Conservation (phyloP, 2,113 vertebrate species). For the Ophthalmolycus amberensis region DNA sequence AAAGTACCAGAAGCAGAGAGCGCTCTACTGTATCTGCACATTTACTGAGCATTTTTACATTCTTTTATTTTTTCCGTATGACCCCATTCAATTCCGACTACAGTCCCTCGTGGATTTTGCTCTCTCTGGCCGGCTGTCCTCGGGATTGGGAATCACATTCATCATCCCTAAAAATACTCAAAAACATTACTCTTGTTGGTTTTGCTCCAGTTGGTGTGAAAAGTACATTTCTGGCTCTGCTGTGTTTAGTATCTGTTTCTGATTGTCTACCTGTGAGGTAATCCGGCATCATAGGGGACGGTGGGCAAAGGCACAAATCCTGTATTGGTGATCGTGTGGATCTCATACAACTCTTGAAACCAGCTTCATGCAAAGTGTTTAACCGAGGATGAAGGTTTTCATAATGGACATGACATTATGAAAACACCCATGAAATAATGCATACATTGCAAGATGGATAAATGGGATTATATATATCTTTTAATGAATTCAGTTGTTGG, state of each 20-base stretch:
- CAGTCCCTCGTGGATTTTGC: constrained; percentile 47
- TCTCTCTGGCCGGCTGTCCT: constrained; percentile 67
- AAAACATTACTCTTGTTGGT: constrained; percentile 32
- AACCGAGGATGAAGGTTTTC: not conserved
- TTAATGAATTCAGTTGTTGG: not conserved
- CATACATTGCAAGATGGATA: not conserved
- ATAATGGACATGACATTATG: not conserved
- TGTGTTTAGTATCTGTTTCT: constrained; percentile 6
- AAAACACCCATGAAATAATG: not conserved
- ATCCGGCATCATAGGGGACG: not conserved
- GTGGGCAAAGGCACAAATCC: not conserved
- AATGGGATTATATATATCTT: not conserved
- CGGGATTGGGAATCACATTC: constrained; percentile 71
- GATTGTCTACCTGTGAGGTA: not conserved
- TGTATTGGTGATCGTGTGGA: not conserved
- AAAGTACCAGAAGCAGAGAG: not conserved
- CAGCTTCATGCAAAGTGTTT: not conserved
- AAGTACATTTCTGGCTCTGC: constrained; percentile 3
- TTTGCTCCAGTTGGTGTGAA: constrained; percentile 18
- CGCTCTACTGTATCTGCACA: constrained; percentile 12
- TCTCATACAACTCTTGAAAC: not conserved
- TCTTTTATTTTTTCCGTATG: constrained; percentile 18
- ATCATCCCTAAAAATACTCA: constrained; percentile 72
- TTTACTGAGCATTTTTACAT: not conserved
- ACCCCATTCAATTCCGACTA: constrained; percentile 69